A percentile compares a stretch with the other conserved stretches of the same genome.
These are phyloP conservation scores for Stramonita haemastoma DNA, from an alignment of 2,888 invertebrate species.

Conservation along the genomic window DNA sequence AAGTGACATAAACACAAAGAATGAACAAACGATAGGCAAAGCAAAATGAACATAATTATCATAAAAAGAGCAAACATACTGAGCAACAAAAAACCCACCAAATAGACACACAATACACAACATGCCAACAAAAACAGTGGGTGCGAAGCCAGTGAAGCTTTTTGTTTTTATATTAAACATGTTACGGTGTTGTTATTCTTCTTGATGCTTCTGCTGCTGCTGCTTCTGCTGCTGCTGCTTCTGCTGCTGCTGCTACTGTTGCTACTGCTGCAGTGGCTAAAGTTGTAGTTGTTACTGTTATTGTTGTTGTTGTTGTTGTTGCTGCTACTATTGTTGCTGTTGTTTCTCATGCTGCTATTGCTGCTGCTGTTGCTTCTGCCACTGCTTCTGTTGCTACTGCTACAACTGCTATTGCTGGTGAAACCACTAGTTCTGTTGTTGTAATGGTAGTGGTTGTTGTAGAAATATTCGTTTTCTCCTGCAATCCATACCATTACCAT, in stretches of 20 bases:
- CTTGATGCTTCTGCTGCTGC: not conserved
- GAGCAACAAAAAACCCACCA: too few species aligned
- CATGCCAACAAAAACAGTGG: too few species aligned
- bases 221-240: not conserved
- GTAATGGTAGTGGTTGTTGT: too few species aligned
- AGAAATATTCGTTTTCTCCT: too few species aligned
- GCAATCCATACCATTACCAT: too few species aligned
- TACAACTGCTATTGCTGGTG: not conserved
- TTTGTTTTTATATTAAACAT: not conserved
- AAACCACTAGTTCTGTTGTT: not conserved
- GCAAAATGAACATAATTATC: too few species aligned
- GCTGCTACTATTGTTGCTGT: not conserved
- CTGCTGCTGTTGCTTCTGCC: not conserved
- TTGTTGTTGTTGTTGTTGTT: not conserved
- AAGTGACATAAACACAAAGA: too few species aligned
- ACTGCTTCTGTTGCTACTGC: slow-evolving; percentile 17
- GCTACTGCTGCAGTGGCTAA: not conserved
- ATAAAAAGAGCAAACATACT: too few species aligned
- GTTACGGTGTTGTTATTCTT: not conserved
- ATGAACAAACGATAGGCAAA: too few species aligned
- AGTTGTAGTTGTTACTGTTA: not conserved
- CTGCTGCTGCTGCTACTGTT: slow-evolving; percentile 25
- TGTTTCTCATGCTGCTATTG: not conserved
- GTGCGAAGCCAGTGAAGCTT: too few species aligned
- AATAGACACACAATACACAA: too few species aligned